Base-by-base conservation (phyloP, 2,797 vertebrate genomes). In the Hoplostethus mediterraneus region DNA sequence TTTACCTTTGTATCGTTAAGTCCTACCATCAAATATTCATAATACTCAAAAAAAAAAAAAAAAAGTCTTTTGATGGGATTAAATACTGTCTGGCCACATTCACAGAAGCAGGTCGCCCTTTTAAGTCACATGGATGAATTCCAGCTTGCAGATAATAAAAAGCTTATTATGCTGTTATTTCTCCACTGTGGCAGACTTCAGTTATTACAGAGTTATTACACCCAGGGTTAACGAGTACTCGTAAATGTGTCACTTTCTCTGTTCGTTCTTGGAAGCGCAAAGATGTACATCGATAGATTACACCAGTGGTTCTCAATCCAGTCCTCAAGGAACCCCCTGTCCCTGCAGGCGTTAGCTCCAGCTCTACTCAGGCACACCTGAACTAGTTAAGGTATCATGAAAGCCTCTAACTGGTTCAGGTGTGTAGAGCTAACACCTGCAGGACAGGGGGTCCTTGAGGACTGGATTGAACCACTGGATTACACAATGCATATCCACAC, bases 31-130 rank as follows among this genome's bases (percentile, higher is more conserved):
- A 5, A 6, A 33, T 5, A 33, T 55, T 54, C 25, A 13, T 30
- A 14, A 14, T 12, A 14, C 28, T 52, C 21, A 21, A 3, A 11
- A 11, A 17, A 21, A 33, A 40, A 40, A 40, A 11, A 11, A 17
- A 21, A 33, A 40, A 40, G 11, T 42, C 40, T 10, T 10, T 42
- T 10, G 3, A 6, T 2, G 52, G 25, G 53, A 13, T 31, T 52
- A 42, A 57, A 63, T 38, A 63, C 58, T 38, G n/a, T 71, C 62
- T 36, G 59, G 67, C 58, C 53, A 40, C 40, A 30, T 70, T 60
- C 21, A 42, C 14, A 12, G 12, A 25, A 21, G 21, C 21, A 44
- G 57, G n/a, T 71, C 54, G 14, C 25, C 38, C 40, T 49, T 60
- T 25, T 52, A 69, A 59, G 33, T 51, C 40, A 42, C 56, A 60